Evolutionary conservation across 2,888 invertebrate species (phyloP), one percentile per base, ranked within the genome.

Genomic region (Chrysolina americana): DNA sequence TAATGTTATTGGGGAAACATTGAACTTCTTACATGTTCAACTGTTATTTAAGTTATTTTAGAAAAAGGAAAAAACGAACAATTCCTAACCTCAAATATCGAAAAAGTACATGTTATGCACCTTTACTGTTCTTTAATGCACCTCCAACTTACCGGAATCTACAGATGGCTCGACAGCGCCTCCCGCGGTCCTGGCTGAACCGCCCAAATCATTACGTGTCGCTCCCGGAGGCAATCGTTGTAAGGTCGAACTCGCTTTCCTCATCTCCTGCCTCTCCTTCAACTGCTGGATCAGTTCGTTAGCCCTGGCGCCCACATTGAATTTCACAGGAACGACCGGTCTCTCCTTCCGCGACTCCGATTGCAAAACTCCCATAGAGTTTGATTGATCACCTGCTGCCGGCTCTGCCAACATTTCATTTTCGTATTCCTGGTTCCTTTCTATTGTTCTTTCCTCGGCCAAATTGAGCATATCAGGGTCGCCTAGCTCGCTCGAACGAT

Each of bases 221-320:
- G 19, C 47, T 19, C 56, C 50, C 13, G 56, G 41, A n/a, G 19
- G 23, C n/a, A 23, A 19, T 13, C 53, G 64, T 13, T 21, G 28
- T 1, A 19, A 41, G 10, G 19, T 41, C 11, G 50, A 50, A 19
- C 62, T 70, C 21, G 41, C 59, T 21, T 53, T 50, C 15, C 13
- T 70, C 44, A 65, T 36, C n/a, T 70, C 70, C 13, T 73, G 73
- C 53, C 41, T 73, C 1, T 74, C 74, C 63, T 50, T 74, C 28
- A 74, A n/a, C 50, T 63, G 66, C 50, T 70, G 70, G 13, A 74
- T 19, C 19, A 74, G 15, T 13, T 70, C 66, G 21, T 62, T 70
- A 3, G 74, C 62, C 21, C 44, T 74, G 2, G 70, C 65, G 8
- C 70, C 70, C 0, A 74, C n/a, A 11, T 47, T 41, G 50, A 56